Evolutionary conservation across 2,888 invertebrate genomes (phyloP), one percentile per base, ranked within the genome.

Genomic region (Andrena bicolor): DNA sequence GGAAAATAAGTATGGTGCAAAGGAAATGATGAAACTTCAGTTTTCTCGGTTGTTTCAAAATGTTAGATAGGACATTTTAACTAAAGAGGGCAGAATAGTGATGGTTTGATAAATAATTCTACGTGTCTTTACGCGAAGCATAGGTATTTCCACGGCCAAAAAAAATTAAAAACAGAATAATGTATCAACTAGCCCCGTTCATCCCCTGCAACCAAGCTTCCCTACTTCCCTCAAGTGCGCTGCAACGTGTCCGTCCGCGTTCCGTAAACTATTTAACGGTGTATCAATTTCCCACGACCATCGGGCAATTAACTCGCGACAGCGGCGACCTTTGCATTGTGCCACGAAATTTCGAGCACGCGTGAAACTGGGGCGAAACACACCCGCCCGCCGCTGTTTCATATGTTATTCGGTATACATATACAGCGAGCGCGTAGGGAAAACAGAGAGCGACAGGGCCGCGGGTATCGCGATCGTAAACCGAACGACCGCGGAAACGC

Each of bases 231-330:
- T 41, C 41, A 16, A 41, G 16, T 16, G 41, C 4, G 41, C 41
- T 16, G 41, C 41, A 23, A 41, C 58, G 26, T 41, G 16, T 56
- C 69, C 56, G 68, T 7, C 13, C 16, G 7, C 56, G 70, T 30
- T 16, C 26, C 35, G 49, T 41, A 41, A 76, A 77, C 76, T 65
- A 66, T 76, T 76, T 51, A 77, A 76, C 76, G 60, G 35, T 35
- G 60, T 66, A 76, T 76, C 77, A 65, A 60, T 76, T 77, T 20
- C 28, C 65, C 49, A 76, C 76, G 51, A 66, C 76, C 51, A 41
- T 76, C 60, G 30, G 48, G 26, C 76, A 76, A 77, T 77, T 76
- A 76, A 60, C 58, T 35, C 13, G 28, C 49, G 74, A 41, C 64
- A 41, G 63, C 23, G 23, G 23, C 41, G 48, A 30, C 61, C 56